These are phyloP conservation scores for Brachyistius frenatus DNA, from an alignment of 2,113 vertebrate genomes.

Conservation along the genomic window DNA sequence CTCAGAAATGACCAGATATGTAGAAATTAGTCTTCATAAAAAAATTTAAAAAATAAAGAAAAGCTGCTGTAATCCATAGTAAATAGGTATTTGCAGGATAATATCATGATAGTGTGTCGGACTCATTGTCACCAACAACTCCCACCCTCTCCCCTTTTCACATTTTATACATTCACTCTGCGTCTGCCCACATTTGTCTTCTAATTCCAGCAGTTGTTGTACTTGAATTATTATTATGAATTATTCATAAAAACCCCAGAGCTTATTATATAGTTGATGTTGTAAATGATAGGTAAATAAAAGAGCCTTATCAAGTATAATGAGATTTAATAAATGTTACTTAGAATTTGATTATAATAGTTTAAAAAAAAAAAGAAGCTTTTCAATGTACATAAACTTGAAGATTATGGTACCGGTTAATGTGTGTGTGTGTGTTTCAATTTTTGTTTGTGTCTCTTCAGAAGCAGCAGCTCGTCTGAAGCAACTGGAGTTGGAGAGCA, in stretches of 20 bases:
- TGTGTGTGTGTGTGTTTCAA: neutral
- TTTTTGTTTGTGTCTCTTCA: conserved; percentile 55
- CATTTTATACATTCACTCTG: rapidly evolving
- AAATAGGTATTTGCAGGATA: too few species aligned
- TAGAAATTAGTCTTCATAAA: too few species aligned
- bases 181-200: neutral
- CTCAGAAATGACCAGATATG: too few species aligned
- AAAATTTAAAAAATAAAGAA: too few species aligned
- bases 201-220: neutral
- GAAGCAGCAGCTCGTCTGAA: conserved; percentile 89
- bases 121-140: neutral
- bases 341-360: neutral
- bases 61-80: too few species aligned
- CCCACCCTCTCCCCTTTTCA: neutral
- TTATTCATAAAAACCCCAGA: neutral
- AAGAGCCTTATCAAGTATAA: neutral
- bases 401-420: neutral
- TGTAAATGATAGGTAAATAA: too few species aligned
- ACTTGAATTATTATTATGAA: neutral
- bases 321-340: neutral
- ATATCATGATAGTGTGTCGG: neutral
- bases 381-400: too few species aligned
- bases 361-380: too few species aligned
- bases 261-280: neutral
- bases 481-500: conserved; percentile 86